Percentiles rank a stretch among this genome's conserved stretches.
Evolutionary conservation across 2,113 vertebrate genomes (phyloP).

Genomic region (Oriolus oriolus): DNA sequence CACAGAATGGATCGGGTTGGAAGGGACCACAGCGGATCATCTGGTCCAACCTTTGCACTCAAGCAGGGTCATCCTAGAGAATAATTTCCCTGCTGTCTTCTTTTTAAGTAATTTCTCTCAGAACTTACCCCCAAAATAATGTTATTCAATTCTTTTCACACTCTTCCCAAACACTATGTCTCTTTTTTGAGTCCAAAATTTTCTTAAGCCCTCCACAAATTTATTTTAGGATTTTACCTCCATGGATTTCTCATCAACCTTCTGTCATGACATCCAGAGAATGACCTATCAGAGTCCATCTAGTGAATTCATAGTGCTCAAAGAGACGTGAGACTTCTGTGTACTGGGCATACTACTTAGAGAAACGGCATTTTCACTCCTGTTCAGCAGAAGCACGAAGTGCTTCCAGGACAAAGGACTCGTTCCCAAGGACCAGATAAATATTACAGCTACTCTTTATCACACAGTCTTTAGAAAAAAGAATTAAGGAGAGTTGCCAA

Average conservation of each 20-base stretch:
- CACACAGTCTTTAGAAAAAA: neutral
- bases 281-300: neutral
- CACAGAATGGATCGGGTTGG: neutral
- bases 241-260: neutral
- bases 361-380: neutral
- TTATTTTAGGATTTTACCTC: neutral
- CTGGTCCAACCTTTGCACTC: neutral
- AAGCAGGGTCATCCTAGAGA: neutral
- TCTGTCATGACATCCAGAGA: neutral
- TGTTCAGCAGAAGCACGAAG: neutral
- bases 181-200: neutral
- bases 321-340: neutral
- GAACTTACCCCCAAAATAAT: neutral
- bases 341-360: neutral
- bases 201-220: neutral
- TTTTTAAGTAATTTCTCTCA: neutral
- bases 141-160: neutral
- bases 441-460: neutral
- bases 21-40: neutral
- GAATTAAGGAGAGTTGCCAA: neutral
- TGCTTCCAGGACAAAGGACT: neutral
- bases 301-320: neutral
- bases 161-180: fast-evolving
- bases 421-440: neutral
- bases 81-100: neutral